These are phyloP conservation scores for Tipula helvola DNA, from an alignment of 2,888 invertebrate genomes.

Conservation along the genomic window DNA sequence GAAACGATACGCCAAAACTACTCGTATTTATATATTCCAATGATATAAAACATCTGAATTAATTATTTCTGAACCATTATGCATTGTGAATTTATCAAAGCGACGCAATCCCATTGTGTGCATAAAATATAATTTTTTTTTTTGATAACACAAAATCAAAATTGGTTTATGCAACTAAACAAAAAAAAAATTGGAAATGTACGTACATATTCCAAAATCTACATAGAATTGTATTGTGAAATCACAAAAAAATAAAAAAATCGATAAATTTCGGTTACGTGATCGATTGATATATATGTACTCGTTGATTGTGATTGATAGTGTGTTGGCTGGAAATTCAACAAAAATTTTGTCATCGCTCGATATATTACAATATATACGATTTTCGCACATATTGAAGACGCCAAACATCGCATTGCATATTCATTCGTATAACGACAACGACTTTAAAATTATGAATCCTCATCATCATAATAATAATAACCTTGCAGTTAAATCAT, in stretches of 20 bases:
- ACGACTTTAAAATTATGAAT: background rate
- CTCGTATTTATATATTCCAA: background rate
- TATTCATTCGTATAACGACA: background rate
- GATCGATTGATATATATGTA: background rate
- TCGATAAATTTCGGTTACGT: background rate
- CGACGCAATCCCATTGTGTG: background rate
- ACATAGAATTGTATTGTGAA: background rate
- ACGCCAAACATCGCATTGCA: background rate
- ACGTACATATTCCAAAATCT: background rate
- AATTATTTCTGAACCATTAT: background rate
- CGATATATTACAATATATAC: background rate
- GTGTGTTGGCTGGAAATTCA: background rate
- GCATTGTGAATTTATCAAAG: background rate
- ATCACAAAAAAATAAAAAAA: background rate
- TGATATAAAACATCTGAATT: background rate
- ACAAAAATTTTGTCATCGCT: background rate
- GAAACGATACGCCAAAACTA: no score
- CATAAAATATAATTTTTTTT: background rate
- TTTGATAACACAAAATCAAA: background rate
- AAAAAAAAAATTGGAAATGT: background rate
- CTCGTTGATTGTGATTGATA: background rate
- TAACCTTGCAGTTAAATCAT: background rate
- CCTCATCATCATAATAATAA: background rate
- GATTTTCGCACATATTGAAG: background rate
- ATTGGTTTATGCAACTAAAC: background rate